Conservation (phyloP, 2,797 vertebrate genomes). For the Vipera ursinii region DNA sequence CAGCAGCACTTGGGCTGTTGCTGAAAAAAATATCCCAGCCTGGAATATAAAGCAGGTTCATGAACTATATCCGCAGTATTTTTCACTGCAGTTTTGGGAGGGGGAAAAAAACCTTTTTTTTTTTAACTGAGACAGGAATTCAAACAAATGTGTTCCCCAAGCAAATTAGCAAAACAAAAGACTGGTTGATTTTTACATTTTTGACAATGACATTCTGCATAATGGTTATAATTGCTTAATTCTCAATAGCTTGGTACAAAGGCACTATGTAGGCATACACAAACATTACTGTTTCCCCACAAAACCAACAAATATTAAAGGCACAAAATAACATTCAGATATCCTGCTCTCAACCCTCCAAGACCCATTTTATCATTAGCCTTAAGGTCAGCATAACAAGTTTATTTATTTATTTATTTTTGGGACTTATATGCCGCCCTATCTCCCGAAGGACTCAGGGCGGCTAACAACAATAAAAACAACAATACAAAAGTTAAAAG, state of each 20-base stretch:
- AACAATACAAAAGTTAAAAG: too few relatives aligned
- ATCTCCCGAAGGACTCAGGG: too few relatives aligned
- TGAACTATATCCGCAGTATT: constrained; percentile 56
- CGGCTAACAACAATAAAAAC: too few relatives aligned
- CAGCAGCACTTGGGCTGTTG: constrained; percentile 39
- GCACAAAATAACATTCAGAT: neutral
- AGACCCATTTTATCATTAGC: neutral
- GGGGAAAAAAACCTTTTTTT: constrained; percentile 28
- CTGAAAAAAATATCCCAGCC: constrained; percentile 52
- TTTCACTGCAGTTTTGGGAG: constrained; percentile 39
- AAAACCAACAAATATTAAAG: neutral
- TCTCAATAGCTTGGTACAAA: neutral
- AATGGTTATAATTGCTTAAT: neutral
- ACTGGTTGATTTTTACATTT: neutral
- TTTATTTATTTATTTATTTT: neutral
- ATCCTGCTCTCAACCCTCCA: neutral
- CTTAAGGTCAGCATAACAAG: neutral
- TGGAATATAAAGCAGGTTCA: constrained; percentile 54
- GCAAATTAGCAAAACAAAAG: constrained; percentile 46
- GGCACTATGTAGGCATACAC: too few relatives aligned
- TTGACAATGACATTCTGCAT: neutral
- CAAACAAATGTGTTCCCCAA: constrained; percentile 56
- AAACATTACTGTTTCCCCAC: neutral
- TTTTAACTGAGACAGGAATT: constrained; percentile 60
- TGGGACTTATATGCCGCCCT: too few relatives aligned